Evolutionary conservation across 1,140 invertebrate species (phyloP).

Genomic region (Leptoteleia sp.): DNA sequence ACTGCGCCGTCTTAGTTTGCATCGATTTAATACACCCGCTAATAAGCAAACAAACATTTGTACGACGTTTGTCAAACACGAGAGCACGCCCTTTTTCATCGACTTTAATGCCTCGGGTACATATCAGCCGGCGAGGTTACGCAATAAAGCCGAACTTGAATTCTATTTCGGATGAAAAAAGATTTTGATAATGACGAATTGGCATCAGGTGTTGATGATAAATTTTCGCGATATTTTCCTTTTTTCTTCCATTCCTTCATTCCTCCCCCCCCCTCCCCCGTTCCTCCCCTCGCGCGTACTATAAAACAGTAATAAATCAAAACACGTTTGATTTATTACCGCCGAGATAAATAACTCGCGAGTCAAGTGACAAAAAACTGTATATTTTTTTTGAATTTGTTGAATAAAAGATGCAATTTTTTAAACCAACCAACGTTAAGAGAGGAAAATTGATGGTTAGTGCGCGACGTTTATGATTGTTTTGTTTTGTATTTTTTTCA

Average conservation of each 20-base stretch:
- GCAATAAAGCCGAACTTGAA: slow-evolving; percentile 17
- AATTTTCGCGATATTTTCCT: slow-evolving; percentile 6
- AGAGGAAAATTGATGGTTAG: too few species aligned
- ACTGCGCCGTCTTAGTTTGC: too few species aligned
- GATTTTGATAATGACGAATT: slow-evolving; percentile 11
- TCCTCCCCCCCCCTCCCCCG: too few species aligned
- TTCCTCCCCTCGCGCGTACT: slow-evolving; percentile 2
- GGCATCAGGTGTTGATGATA: not conserved
- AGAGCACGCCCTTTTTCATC: slow-evolving; percentile 43
- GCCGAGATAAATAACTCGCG: slow-evolving; percentile 9
- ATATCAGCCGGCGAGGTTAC: not conserved
- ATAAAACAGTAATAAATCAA: too few species aligned
- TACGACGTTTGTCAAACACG: slow-evolving; percentile 16
- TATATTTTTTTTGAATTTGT: not conserved
- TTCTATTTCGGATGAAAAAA: not conserved
- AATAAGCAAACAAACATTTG: slow-evolving; percentile 14
- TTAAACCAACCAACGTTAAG: not conserved
- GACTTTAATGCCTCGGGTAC: slow-evolving; percentile 23
- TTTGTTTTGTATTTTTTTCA: too few species aligned
- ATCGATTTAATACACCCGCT: too few species aligned
- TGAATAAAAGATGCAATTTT: slow-evolving; percentile 2
- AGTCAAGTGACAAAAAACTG: not conserved
- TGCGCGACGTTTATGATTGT: not conserved
- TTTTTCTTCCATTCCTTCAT: not conserved
- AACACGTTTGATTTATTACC: slow-evolving; percentile 19